phyloP scores from a whole-genome alignment of 2,113 vertebrate species.

The Otus sunia region DNA sequence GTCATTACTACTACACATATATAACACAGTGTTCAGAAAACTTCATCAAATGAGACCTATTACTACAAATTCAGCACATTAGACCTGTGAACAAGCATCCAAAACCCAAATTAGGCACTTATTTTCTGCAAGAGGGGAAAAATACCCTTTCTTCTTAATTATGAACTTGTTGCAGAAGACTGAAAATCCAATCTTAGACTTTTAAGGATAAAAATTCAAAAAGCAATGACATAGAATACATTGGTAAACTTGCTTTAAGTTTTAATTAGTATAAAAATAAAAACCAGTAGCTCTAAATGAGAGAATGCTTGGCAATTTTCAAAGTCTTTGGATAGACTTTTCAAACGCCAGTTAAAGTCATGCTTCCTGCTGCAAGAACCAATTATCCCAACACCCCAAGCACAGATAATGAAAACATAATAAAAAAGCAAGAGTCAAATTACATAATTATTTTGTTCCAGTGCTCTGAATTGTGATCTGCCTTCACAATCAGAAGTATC shows the following conservation, averaged over 20 bases:
- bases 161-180: not conserved
- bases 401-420: not conserved
- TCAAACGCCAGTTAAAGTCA: not conserved
- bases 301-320: not conserved
- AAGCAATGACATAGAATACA: not conserved
- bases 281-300: not conserved
- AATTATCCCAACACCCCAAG: not conserved
- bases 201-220: not conserved
- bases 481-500: conserved; percentile 2
- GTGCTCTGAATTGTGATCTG: not conserved
- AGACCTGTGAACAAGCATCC: not conserved
- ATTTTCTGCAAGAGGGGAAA: not conserved
- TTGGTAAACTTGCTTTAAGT: not conserved
- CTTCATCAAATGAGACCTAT: not conserved
- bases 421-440: not conserved
- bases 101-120: not conserved
- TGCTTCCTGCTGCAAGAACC: not conserved
- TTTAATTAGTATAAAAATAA: not conserved
- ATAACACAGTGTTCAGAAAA: not conserved
- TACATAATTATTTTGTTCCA: conserved; percentile 34
- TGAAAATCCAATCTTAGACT: not conserved
- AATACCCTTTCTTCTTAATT: not conserved
- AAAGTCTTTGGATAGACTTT: not conserved
- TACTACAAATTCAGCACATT: not conserved
- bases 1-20: not conserved